Conservation (phyloP, 2,113 vertebrate genomes). For the Willisornis vidua region DNA sequence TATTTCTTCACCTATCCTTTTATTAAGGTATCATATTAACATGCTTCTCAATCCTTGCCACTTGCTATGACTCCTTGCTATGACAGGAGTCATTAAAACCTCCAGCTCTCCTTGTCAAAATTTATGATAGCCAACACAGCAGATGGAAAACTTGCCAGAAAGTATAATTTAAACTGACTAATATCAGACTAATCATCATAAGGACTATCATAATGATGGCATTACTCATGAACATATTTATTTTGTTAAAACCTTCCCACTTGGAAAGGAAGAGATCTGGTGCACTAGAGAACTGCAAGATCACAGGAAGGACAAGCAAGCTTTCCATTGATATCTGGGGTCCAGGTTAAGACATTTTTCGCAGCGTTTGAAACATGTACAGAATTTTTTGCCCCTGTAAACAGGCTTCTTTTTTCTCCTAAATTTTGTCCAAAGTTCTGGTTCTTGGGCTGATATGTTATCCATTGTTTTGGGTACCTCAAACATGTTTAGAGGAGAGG, state of each 20-base stretch:
- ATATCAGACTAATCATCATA: background rate
- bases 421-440: background rate
- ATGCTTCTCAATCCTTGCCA: background rate
- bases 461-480: background rate
- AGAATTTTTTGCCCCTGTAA: background rate
- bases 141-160: slow-evolving; percentile 10
- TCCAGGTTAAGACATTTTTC: background rate
- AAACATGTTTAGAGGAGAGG: background rate
- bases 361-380: background rate
- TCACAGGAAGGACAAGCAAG: background rate
- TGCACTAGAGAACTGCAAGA: background rate
- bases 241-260: background rate
- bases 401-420: background rate
- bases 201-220: background rate
- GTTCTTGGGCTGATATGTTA: background rate
- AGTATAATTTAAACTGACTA: slow-evolving; percentile 25
- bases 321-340: background rate
- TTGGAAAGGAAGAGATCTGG: background rate
- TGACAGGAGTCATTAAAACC: background rate
- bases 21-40: background rate
- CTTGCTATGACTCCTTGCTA: background rate
- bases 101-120: background rate
- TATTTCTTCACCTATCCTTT: background rate
- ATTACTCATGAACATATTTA: slow-evolving; percentile 1
- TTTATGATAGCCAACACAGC: background rate